Conservation (phyloP, 2,888 invertebrate species). For the Callimorpha dominula region DNA sequence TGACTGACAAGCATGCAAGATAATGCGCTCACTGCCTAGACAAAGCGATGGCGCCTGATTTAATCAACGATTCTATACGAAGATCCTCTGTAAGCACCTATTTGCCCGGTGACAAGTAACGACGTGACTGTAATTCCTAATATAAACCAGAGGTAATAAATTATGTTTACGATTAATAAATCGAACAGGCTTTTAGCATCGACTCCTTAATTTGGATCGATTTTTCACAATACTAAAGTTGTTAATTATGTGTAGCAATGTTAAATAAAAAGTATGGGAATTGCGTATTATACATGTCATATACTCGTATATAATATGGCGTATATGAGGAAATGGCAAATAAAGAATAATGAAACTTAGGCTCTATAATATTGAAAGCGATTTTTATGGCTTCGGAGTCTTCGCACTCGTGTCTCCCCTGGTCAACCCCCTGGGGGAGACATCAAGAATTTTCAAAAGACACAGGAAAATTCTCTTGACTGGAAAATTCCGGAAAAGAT, state of each 20-base stretch:
- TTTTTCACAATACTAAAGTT: conserved; percentile 31
- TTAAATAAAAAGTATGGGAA: no score
- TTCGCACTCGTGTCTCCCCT: no score
- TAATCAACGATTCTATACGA: conserved; percentile 69
- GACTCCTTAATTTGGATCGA: conserved; percentile 60
- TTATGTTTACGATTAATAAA: conserved; percentile 71
- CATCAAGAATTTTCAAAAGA: no score
- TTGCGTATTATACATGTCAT: no score
- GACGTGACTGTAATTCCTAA: conserved; percentile 68
- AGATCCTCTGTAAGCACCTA: conserved; percentile 63
- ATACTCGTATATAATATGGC: no score
- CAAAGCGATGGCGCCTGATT: conserved; percentile 68
- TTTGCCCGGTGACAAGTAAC: conserved; percentile 62
- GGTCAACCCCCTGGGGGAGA: no score
- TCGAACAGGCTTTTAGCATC: conserved; percentile 61
- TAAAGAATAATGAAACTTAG: no score
- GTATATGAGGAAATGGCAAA: no score
- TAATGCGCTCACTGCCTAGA: conserved; percentile 65
- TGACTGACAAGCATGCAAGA: conserved; percentile 68
- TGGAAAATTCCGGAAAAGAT: no score
- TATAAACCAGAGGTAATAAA: conserved; percentile 63
- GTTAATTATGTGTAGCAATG: not conserved
- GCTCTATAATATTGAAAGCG: no score
- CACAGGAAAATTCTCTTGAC: no score
- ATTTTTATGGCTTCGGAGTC: no score